Conservation (phyloP, 2,797 vertebrate genomes). For the Heteromormyrus szaboi region DNA sequence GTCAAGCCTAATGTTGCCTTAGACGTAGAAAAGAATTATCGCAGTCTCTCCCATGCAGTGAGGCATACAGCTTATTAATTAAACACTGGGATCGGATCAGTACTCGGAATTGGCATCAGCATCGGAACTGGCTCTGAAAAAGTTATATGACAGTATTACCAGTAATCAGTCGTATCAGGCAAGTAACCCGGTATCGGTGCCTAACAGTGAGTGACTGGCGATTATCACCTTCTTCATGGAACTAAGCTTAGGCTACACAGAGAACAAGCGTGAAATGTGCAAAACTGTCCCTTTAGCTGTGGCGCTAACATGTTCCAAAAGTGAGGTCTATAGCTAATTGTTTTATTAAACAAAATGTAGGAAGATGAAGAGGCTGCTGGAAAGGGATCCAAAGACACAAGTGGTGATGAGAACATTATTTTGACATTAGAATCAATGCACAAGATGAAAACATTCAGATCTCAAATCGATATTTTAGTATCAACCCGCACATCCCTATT, state of each 20-base stretch:
- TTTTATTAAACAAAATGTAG: not conserved
- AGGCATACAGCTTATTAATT: not conserved
- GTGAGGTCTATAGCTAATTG: not conserved
- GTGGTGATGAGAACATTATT: not conserved
- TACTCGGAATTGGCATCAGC: not conserved
- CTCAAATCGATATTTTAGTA: not conserved
- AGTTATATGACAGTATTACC: not conserved
- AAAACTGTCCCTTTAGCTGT: not conserved
- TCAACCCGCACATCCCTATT: not conserved
- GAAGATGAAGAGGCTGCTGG: not conserved
- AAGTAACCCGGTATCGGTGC: not conserved
- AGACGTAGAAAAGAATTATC: not conserved
- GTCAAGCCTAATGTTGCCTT: not conserved
- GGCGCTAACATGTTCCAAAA: not conserved
- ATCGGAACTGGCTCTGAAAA: not conserved
- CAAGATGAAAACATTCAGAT: not conserved
- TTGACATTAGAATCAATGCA: not conserved
- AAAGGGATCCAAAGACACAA: not conserved
- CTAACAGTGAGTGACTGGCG: not conserved
- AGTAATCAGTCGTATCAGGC: not conserved
- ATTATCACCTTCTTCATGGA: not conserved
- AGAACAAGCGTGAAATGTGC: not conserved
- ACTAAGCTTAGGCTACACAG: not conserved
- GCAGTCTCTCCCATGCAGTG: not conserved
- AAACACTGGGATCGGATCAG: not conserved